A percentile compares a stretch with the other conserved stretches of the same genome.
phyloP scores from a whole-genome alignment of 2,113 vertebrate genomes.

The Ariopsis seemanni region DNA sequence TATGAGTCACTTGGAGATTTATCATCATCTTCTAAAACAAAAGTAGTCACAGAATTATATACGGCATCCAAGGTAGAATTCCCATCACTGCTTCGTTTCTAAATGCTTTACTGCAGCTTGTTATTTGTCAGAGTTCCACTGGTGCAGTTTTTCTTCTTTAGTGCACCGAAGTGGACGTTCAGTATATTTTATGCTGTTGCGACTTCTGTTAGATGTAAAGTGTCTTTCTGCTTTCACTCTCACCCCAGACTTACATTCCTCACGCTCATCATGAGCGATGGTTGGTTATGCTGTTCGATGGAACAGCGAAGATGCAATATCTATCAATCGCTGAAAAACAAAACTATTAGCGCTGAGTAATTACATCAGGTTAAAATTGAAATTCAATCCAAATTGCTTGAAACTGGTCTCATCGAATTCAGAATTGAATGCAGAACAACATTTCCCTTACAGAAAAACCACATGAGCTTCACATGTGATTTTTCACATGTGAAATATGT shows the following conservation, averaged over 20 bases:
- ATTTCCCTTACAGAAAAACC: no score
- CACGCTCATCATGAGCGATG: not conserved
- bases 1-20: not conserved
- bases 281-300: not conserved
- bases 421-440: no score
- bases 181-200: not conserved
- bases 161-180: not conserved
- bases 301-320: not conserved
- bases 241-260: not conserved
- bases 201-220: not conserved
- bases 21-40: not conserved
- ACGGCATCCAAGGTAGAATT: not conserved
- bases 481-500: no score
- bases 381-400: no score
- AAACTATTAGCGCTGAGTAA: not conserved
- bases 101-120: not conserved
- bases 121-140: not conserved
- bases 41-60: not conserved
- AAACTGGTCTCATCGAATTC: no score
- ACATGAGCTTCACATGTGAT: no score
- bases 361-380: no score
- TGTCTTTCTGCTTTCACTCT: not conserved
- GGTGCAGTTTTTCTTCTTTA: not conserved
- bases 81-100: not conserved
- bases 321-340: not conserved